Evolutionary conservation across 2,888 invertebrate species (phyloP), one percentile per base, ranked within the genome.

Genomic region (Heliconius aoede): DNA sequence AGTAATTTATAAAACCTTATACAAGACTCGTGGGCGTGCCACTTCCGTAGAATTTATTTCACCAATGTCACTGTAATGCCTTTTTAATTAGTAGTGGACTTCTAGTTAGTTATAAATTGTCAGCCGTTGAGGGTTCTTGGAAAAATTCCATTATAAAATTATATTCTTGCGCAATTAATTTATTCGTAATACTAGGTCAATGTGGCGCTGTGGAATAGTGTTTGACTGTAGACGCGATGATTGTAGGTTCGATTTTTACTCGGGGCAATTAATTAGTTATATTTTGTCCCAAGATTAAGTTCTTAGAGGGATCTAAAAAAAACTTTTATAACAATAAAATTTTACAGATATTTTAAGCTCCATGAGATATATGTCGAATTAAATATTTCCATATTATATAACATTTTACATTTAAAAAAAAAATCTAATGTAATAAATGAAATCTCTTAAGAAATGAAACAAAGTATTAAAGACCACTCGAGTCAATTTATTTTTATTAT

Each of bases 101-200:
- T 40, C 36, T 65, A 65, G 65, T 65, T 65, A 40, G 15, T 40
- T 65, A 65, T 65, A 65, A 65, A 65, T 65, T 40, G 65, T 65
- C 65, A 15, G 24, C 18, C 26, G 24, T 36, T 36, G 36, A n/a
- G 9, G 15, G 1, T 65, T 65, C 36, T 65, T 40, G 40, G 65
- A 65, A 65, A 64, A 65, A 24, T 9, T 26, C 8, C 24, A 26
- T 40, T 65, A 24, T 65, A 40, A 65, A 65, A 65, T 65, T 65
- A 24, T 65, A 65, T 40, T 65, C 32, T 64, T n/a, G 64, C 0
- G 64, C n/a, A 32, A n/a, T 64, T 36, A 15, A 9, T 4, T 64
- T 64, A 21, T 36, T 36, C 13, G 8, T 62, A 30, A 21, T 26
- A 62, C 21, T 18, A 64, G n/a, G 32, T 11, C 4, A n/a, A 4